Base-by-base conservation (phyloP, 2,797 vertebrate species). In the Saxicola maurus region DNA sequence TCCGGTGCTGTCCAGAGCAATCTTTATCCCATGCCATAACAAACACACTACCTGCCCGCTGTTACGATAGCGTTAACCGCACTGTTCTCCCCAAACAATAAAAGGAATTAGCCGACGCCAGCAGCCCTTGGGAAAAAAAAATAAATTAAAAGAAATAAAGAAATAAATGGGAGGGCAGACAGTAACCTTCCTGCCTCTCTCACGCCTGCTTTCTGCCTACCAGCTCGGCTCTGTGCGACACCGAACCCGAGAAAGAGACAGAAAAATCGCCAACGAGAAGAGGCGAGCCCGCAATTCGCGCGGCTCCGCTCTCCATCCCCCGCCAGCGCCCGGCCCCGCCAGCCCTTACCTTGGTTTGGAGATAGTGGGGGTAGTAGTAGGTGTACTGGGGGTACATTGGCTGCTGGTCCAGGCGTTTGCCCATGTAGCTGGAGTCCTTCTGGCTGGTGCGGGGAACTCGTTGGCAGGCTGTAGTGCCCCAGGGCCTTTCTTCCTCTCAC, bases 331-430 rank as follows among this genome's bases (percentile, higher is more conserved):
- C 78, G 87, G 92, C 65, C 87, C 82, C 94, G 76, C 84, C 59
- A 85, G 60, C 49, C 97, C 98, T 96, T 98, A 98, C 97, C 98
- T 98, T 99, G 97, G 98, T 98, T 98, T 99, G 98, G 96, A 99
- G 98, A 98, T 99, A 99, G 96, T 99, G 98, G 97, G 99, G 98
- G 96, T 99, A 99, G 98, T 99, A 99, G 98, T 98, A 99, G 96
- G 98, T 99, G 98, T 99, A 99, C 98, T 99, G 98, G 96, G 99
- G 99, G 98, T 98, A 99, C 99, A 99, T 99, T 99, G 98, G 99
- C 96, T 98, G 98, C 98, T 99, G 99, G 96, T 99, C 99, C 99
- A 99, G 98, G 97, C 98, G 98, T 98, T 99, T 99, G 98, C 99
- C 99, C 99, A 99, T 99, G 98, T 98, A 99, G 98, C 98, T 99